These are phyloP conservation scores for Triplophysa siluroides DNA, from an alignment of 2,113 vertebrate species.

Conservation along the genomic window DNA sequence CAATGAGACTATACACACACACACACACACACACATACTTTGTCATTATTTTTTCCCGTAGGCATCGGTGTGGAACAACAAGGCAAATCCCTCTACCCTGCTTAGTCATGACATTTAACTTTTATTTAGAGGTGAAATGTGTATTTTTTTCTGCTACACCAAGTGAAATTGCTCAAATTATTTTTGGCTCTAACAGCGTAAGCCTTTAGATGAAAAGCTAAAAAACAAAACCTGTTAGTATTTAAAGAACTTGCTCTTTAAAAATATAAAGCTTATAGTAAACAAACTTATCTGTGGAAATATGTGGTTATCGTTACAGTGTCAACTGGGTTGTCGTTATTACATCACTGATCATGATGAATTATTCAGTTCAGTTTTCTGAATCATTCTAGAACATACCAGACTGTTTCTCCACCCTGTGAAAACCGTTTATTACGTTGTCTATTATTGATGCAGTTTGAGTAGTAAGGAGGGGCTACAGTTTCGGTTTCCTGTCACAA, in stretches of 20 bases:
- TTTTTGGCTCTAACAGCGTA: no score
- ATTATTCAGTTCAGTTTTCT: constrained; percentile 5
- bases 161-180: neutral
- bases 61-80: constrained; percentile 1
- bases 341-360: neutral
- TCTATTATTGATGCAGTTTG: constrained; percentile 26
- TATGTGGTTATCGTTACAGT: no score
- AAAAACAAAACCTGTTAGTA: no score
- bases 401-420: neutral
- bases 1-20: neutral
- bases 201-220: no score
- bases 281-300: no score
- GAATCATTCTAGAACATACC: neutral
- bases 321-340: no score
- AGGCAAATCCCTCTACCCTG: neutral
- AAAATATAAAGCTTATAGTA: no score
- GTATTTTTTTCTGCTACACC: neutral
- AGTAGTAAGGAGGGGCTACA: constrained; percentile 13
- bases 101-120: neutral
- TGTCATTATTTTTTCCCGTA: neutral
- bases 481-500: constrained; percentile 27
- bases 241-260: no score
- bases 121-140: neutral
- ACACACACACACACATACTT: neutral
- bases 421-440: neutral